Evolutionary conservation across 2,113 vertebrate species (phyloP), one percentile per base, ranked within the genome.

Genomic region (Seriola dumerili): DNA sequence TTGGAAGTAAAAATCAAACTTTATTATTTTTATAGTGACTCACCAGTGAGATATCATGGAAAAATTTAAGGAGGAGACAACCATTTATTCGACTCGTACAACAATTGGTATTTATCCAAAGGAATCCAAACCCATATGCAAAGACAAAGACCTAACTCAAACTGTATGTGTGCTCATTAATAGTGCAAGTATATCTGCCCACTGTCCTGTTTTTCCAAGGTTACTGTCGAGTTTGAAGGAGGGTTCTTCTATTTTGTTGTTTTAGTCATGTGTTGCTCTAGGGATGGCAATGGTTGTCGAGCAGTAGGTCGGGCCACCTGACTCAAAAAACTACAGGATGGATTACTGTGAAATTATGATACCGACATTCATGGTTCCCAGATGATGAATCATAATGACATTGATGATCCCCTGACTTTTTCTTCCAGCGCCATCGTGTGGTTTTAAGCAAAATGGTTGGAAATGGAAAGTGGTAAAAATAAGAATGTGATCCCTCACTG

Each of bases 1-100:
- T 64, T 70, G 12, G 42, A 78, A 63, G 1, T 14, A 58, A 76
- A 72, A 72, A 21, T 76, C 50, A 8, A 76, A 54, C 14, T 57
- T 36, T 40, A 58, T 76, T 32, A 8, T 19, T 44, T 54, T 61
- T 61, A 23, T 32, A 61, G 34, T 50, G 58, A 4, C 32, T 75
- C n/a, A 58, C 3, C 8, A 9, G 0, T 57, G 19, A 50, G 19
- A 67, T 40, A 36, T 61, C 36, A 78, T 36, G 46, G 59, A 75
- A 57, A 72, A 17, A 23, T 52, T n/a, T 65, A 25, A 72, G 17
- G 32, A 48, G 40, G 21, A 36, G 48, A 72, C 10, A 58, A 34
- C 46, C 0, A 38, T 54, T 67, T n/a, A 58, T 55, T 2, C 0
- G 10, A 9, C 32, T 42, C 69, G 0, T 21, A 44, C 36, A 57